Evolutionary conservation across 2,113 vertebrate species (phyloP), one percentile per base, ranked within the genome.

Genomic region (Rhabdomys dilectus): DNA sequence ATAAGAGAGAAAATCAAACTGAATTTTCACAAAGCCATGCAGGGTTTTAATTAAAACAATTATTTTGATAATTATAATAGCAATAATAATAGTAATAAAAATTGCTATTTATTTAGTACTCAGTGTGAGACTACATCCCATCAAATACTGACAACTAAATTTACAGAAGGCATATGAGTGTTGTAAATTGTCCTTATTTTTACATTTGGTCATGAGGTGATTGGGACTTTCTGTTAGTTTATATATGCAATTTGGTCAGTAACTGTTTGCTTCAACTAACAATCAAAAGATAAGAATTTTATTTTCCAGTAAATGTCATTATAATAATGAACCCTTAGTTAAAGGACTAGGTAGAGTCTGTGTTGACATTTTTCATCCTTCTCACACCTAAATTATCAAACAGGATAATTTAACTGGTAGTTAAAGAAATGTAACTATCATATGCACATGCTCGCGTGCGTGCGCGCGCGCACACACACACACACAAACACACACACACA

Each of bases 31-130:
- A 76, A 88, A 73, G 1, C 3, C 7, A 39, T 80, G 16, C 1
- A 21, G 51, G 11, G 19, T 81, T 66, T 91, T 66, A 92, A 92
- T 76, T 51, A 84, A 60, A 64, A n/a, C 60, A 94, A 60, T 92
- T 91, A 91, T 68, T 91, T 94, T 96, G 12, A 48, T 92, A 93
- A 86, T 86, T 72, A 15, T 39, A 89, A 8, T 75, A 68, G 13
- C 2, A 34, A 3, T 88, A 53, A 68, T 86, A 72, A 45, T 8
- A 81, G 3, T 36, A 89, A 77, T 7, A 93, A 90, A n/a, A 82
- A 0, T 5, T 77, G 29, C 7, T 42, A 22, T 73, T 77, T 75
- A 68, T 85, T 89, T 42, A 86, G 5, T 1, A 80, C 3, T 72
- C 68, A 66, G 19, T 75, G 31, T 53, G 73, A 85, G 86, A 95